Base-by-base conservation (phyloP, 2,113 vertebrate genomes). In the Halichoeres trimaculatus region DNA sequence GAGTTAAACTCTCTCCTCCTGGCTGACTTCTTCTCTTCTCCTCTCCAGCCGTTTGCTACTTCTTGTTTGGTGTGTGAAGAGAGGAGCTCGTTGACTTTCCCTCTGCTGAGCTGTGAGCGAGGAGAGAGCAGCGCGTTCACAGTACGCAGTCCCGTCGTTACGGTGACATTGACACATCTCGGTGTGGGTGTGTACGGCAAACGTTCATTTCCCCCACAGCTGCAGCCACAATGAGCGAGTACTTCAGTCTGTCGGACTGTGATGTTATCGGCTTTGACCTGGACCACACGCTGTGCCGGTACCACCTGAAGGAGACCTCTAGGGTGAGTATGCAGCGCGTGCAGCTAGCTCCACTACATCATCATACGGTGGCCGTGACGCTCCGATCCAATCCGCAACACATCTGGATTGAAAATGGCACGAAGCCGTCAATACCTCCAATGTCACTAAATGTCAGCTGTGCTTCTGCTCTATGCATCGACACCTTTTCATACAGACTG, bases 281-380 rank as follows among this genome's bases (percentile, higher is more conserved):
- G 92, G 96, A 98, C 92, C 96, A 97, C 90, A 97, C 97, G 70
- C 94, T 97, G 11, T 97, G 96, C 75, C 95, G 95, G 47, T 97
- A 98, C 85, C 91, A 94, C 74, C 92, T 97, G 80, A 92, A 94
- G 83, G 94, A 96, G 92, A 96, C 93, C 90, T 95, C 94, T 71
- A 93, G 91, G 96, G 97, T 97, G 94, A 97, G 90, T 78, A 95
- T 24, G 67, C 26, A 23, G 72, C 38, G 67, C 19, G 73, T 41
- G 51, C 51, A 17, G 67, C 68, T 73, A 63, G 72, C 66, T 14
- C 41, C 55, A 5, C 4, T 52, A 64, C 54, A 62, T 19, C 67
- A 55, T 8, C 40, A 17, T 45, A 71, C 74, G 61, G 73, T 60
- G 74, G 65, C 76, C 64, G 72, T 23, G 72, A 60, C 41, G 73